A percentile compares a stretch with the other conserved stretches of the same genome.
Conservation (phyloP, 2,888 invertebrate genomes). For the Balanococcus diminutus region DNA sequence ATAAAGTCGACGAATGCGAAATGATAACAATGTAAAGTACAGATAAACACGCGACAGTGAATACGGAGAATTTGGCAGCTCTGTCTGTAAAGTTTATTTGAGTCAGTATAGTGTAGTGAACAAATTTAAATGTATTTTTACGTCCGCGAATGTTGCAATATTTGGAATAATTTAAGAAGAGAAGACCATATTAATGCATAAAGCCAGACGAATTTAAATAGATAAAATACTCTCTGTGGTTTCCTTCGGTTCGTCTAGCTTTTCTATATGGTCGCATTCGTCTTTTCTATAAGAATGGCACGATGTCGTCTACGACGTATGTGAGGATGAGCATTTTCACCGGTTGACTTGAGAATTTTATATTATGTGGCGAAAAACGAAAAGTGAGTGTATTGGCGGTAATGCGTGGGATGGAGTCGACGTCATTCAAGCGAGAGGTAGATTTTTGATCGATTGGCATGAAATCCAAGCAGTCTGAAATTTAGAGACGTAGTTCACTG, state of each 20-base stretch:
- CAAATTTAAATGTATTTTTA: constrained; percentile 43
- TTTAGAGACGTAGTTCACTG: not conserved
- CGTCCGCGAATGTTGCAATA: constrained; percentile 41
- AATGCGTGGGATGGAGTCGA: not conserved
- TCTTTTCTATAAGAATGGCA: not conserved
- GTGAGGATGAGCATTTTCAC: not conserved
- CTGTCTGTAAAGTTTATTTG: constrained; percentile 30
- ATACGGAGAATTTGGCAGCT: constrained; percentile 38
- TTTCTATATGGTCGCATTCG: not conserved
- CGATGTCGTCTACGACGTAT: too few relatives aligned
- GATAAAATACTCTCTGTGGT: not conserved
- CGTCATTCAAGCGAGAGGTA: not conserved
- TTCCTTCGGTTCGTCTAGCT: not conserved
- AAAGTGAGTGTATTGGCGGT: too few relatives aligned
- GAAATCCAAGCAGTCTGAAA: not conserved
- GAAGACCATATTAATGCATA: constrained; percentile 32
- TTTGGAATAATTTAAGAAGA: constrained; percentile 26
- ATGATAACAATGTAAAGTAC: constrained; percentile 41
- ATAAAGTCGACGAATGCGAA: constrained; percentile 28
- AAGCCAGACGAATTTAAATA: constrained; percentile 31
- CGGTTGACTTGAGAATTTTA: not conserved
- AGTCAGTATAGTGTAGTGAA: constrained; percentile 22
- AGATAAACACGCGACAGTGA: constrained; percentile 36
- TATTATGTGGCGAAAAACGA: not conserved
- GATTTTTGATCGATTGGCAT: not conserved